A percentile compares a stretch with the other conserved stretches of the same genome.
Evolutionary conservation across 1,140 invertebrate genomes (phyloP).

Genomic region (Trichonephila clavata): DNA sequence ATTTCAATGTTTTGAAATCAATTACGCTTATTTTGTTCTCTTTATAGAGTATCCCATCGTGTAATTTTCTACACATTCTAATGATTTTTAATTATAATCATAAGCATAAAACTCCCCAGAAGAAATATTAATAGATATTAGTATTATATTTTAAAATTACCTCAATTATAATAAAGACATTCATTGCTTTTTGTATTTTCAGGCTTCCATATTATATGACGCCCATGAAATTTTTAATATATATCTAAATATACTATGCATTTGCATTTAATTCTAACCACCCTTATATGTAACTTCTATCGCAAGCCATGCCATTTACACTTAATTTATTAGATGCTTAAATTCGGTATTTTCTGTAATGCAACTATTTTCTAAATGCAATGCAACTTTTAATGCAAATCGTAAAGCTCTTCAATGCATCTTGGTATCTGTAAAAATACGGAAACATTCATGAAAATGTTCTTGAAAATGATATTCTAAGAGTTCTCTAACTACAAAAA

Average conservation of each 20-base stretch:
- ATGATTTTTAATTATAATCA: no score
- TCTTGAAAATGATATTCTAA: background rate
- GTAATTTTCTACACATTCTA: no score
- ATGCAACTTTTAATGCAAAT: conserved; percentile 46
- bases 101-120: no score
- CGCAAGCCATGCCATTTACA: conserved; percentile 53
- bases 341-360: background rate
- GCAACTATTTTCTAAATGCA: conserved; percentile 60
- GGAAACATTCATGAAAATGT: background rate
- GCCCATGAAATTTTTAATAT: conserved; percentile 25
- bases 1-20: no score
- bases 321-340: background rate
- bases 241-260: background rate
- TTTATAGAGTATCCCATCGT: no score
- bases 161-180: no score
- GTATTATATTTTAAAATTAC: no score
- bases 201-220: background rate
- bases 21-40: no score
- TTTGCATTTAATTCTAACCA: background rate
- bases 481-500: background rate
- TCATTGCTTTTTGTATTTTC: background rate
- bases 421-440: background rate
- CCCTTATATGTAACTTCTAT: background rate
- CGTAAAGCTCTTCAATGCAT: conserved; percentile 22
- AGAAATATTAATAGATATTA: no score